phyloP scores from a whole-genome alignment of 2,888 invertebrate genomes.

The Lasiommata megera region DNA sequence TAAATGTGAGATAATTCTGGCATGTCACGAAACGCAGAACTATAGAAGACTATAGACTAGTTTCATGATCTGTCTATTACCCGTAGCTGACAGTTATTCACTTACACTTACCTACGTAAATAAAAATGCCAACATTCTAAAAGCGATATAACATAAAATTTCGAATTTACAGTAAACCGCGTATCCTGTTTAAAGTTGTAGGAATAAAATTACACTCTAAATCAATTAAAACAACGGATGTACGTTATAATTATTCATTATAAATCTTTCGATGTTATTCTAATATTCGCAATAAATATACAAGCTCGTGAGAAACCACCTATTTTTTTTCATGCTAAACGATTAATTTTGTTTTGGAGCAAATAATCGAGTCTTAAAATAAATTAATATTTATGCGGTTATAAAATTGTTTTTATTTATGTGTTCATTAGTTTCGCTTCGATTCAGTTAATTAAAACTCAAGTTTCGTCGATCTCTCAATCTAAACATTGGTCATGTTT shows the following conservation, averaged over 20 bases:
- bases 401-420: slow-evolving; percentile 20
- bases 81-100: too few relatives aligned
- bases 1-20: too few relatives aligned
- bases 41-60: too few relatives aligned
- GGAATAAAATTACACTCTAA: neutral
- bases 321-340: neutral
- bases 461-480: neutral
- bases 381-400: slow-evolving; percentile 19
- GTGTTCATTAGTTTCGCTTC: slow-evolving; percentile 8
- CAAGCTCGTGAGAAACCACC: neutral
- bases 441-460: neutral
- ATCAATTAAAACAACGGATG: slow-evolving; percentile 9
- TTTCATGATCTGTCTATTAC: too few relatives aligned
- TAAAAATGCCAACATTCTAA: neutral
- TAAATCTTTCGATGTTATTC: slow-evolving; percentile 4
- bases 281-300: slow-evolving; percentile 7
- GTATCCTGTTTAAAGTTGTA: neutral
- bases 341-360: slow-evolving; percentile 6
- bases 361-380: slow-evolving; percentile 11
- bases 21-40: too few relatives aligned
- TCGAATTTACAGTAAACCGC: neutral
- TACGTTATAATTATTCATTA: slow-evolving; percentile 1
- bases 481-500: too few relatives aligned
- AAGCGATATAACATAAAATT: neutral
- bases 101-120: too few relatives aligned